phyloP scores from a whole-genome alignment of 1,140 invertebrate genomes.

The Nasonia giraulti region DNA sequence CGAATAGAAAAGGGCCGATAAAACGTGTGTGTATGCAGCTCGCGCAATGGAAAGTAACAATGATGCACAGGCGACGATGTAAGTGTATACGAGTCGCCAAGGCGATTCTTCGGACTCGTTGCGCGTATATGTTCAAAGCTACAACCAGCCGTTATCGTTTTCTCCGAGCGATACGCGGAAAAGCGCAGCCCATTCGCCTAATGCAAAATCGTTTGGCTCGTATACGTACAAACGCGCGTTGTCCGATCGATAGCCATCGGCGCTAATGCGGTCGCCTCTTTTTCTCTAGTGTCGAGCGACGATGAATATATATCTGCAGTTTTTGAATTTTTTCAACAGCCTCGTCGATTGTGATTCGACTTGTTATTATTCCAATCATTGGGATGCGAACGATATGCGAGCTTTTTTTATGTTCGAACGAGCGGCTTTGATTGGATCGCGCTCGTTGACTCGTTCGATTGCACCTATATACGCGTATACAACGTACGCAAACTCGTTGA shows the following conservation, averaged over 20 bases:
- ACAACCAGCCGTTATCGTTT: neutral
- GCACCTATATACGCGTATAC: no score
- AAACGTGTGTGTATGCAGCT: no score
- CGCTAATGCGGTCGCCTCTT: neutral
- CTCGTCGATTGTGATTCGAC: neutral
- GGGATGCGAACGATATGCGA: neutral
- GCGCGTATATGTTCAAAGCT: neutral
- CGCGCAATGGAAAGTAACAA: no score
- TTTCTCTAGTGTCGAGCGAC: neutral
- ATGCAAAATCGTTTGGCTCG: slow-evolving; percentile 9
- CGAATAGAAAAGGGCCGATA: no score
- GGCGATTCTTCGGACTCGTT: slow-evolving; percentile 15
- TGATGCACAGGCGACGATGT: neutral
- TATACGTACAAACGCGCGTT: neutral
- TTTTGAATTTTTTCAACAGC: no score
- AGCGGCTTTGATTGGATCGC: neutral
- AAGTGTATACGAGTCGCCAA: neutral
- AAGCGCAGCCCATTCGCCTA: slow-evolving; percentile 14
- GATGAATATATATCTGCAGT: no score
- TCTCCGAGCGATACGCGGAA: neutral
- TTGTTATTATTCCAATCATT: neutral
- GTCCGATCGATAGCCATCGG: neutral
- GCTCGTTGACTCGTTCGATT: neutral
- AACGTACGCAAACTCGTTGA: no score
- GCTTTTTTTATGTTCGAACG: neutral